Evolutionary conservation across 2,797 vertebrate genomes (phyloP), one percentile per base, ranked within the genome.

Genomic region (Clarias pachynema): DNA sequence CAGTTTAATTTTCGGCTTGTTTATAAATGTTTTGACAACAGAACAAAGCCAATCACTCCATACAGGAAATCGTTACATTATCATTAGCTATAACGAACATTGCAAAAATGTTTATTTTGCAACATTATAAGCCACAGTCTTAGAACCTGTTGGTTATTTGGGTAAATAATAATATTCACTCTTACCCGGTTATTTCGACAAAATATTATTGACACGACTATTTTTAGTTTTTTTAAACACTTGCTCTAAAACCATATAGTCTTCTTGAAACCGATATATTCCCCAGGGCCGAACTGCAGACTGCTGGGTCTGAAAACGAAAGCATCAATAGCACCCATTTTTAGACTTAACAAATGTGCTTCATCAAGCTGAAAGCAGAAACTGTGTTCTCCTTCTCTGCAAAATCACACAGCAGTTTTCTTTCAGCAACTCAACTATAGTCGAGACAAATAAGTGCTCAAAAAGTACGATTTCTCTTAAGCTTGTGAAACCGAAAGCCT

Each of bases 341-440:
- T 79, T 66, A 69, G 63, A 69, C 59, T 49, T 0, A 59, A 4
- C 59, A 65, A 72, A 70, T 60, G 26, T 37, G 68, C 37, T 72
- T 69, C 49, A 31, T 68, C 24, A 57, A 29, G 0, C 29, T 77
- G 31, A 72, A 86, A 86, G 66, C 66, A 83, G 74, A 68, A 83
- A 86, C 49, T 69, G 20, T 24, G 6, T 44, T 78, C 20, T 49
- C 56, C 15, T 59, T 70, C 57, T 24, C 56, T 59, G 29, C 56
- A 77, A 77, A 22, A 2, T 1, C 4, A 2, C 53, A 77, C 26
- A 10, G 53, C 73, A 31, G 7, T 24, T 70, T 59, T 44, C 18
- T 18, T n/a, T n/a, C 24, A 57, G 62, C 34, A 60, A 3, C 31
- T 70, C 66, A 63, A 31, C 31, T 15, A 24, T 12, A 79, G n/a